These are phyloP conservation scores for Notodonta ziczac DNA, from an alignment of 2,888 invertebrate genomes.

Conservation along the genomic window DNA sequence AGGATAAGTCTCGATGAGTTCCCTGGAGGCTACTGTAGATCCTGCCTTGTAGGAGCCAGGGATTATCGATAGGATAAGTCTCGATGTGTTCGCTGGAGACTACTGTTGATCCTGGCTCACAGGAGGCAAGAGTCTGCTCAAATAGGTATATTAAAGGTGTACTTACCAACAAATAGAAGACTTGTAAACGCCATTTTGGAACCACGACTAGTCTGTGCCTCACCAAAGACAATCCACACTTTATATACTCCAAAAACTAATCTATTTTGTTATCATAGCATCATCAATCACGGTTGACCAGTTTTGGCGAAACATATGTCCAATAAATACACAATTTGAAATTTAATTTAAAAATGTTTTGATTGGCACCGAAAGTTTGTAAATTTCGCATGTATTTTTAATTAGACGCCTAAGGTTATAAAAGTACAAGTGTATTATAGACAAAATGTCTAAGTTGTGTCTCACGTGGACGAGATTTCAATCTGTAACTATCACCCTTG, in stretches of 20 bases:
- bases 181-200: conserved; percentile 37
- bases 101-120: neutral
- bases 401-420: neutral
- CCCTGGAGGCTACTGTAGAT: too few relatives aligned
- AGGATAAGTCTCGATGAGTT: too few relatives aligned
- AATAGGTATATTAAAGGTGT: neutral
- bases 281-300: conserved; percentile 14
- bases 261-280: conserved; percentile 11
- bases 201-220: conserved; percentile 29
- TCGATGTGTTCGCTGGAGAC: too few relatives aligned
- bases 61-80: too few relatives aligned
- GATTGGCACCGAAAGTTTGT: neutral
- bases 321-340: neutral
- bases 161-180: conserved; percentile 50
- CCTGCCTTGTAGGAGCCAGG: too few relatives aligned
- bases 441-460: neutral
- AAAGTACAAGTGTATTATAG: neutral
- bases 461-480: too few relatives aligned
- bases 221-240: neutral
- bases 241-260: conserved; percentile 32
- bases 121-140: neutral
- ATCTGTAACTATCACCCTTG: too few relatives aligned
- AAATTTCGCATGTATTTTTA: neutral
- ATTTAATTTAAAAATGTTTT: conserved; percentile 26
- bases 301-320: conserved; percentile 7